Evolutionary conservation across 2,888 invertebrate species (phyloP).

Genomic region (Yponomeuta malinellus): DNA sequence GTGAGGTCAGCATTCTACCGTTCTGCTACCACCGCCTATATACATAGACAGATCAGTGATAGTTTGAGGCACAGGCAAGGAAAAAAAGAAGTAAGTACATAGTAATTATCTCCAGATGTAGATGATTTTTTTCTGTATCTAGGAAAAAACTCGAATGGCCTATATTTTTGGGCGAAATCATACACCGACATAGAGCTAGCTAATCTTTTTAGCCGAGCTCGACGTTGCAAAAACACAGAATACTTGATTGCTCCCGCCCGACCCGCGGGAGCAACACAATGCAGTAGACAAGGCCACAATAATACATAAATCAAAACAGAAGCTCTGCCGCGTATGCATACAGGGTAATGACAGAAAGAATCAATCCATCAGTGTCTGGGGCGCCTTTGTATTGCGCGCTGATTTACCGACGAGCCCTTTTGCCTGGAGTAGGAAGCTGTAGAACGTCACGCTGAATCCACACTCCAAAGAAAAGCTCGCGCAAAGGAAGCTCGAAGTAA

Average conservation of each 20-base stretch:
- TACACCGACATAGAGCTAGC: too few relatives aligned
- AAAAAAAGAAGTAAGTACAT: too few relatives aligned
- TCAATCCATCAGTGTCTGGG: constrained; percentile 40
- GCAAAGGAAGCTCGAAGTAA: too few relatives aligned
- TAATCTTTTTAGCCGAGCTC: not conserved
- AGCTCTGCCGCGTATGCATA: not conserved
- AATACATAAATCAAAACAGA: constrained; percentile 1
- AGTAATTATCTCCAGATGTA: too few relatives aligned
- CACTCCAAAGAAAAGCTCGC: too few relatives aligned
- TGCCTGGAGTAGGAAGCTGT: not conserved
- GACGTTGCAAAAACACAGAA: not conserved
- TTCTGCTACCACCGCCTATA: too few relatives aligned
- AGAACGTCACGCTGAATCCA: not conserved
- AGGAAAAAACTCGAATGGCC: too few relatives aligned
- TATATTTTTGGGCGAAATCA: too few relatives aligned
- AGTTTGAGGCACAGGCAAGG: too few relatives aligned
- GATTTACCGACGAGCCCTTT: constrained; percentile 30
- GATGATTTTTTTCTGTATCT: too few relatives aligned
- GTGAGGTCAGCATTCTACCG: too few relatives aligned
- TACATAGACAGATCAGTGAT: too few relatives aligned
- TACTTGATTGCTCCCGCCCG: not conserved
- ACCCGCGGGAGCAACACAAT: not conserved
- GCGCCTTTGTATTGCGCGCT: constrained; percentile 32
- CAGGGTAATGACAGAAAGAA: constrained; percentile 18
- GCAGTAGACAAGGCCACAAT: not conserved